phyloP scores from a whole-genome alignment of 2,888 invertebrate genomes.

The Caenorhabditis afra region DNA sequence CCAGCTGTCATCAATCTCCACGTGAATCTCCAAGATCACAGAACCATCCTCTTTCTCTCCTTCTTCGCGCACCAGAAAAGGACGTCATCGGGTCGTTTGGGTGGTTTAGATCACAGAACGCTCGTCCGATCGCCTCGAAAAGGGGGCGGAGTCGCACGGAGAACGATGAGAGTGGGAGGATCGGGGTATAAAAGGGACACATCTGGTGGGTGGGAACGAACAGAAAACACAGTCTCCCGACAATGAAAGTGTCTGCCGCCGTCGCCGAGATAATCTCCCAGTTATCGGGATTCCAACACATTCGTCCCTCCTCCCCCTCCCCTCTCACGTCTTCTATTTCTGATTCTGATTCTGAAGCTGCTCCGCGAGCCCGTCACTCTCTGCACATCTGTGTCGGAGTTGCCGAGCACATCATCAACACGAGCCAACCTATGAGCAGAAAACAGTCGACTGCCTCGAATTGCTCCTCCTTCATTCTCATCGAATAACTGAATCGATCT shows the following conservation, averaged over 20 bases:
- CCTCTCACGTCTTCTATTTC: conserved; percentile 9
- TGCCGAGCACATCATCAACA: neutral
- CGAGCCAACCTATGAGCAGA: conserved; percentile 9
- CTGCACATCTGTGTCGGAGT: conserved; percentile 40
- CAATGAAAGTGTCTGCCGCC: conserved; percentile 36
- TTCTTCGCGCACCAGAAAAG: neutral
- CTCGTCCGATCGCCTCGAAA: neutral
- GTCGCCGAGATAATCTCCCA: conserved; percentile 44
- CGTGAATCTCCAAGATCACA: neutral
- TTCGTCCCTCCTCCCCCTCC: conserved; percentile 12
- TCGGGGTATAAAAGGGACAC: neutral
- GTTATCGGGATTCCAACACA: conserved; percentile 42
- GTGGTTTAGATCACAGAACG: conserved; percentile 19
- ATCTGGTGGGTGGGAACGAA: neutral
- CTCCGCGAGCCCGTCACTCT: conserved; percentile 4
- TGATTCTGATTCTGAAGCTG: conserved; percentile 15
- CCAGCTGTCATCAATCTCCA: too few species aligned
- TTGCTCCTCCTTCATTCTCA: conserved; percentile 7
- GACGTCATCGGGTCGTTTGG: neutral
- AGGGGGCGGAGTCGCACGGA: conserved; percentile 1
- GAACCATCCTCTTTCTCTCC: too few species aligned
- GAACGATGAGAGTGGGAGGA: neutral
- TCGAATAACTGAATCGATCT: neutral
- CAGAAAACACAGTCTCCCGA: neutral
- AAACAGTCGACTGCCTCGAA: conserved; percentile 24